Percentiles rank a stretch among this genome's conserved stretches.
These are phyloP conservation scores for Ophion costatus DNA, from an alignment of 2,888 invertebrate genomes.

Conservation along the genomic window DNA sequence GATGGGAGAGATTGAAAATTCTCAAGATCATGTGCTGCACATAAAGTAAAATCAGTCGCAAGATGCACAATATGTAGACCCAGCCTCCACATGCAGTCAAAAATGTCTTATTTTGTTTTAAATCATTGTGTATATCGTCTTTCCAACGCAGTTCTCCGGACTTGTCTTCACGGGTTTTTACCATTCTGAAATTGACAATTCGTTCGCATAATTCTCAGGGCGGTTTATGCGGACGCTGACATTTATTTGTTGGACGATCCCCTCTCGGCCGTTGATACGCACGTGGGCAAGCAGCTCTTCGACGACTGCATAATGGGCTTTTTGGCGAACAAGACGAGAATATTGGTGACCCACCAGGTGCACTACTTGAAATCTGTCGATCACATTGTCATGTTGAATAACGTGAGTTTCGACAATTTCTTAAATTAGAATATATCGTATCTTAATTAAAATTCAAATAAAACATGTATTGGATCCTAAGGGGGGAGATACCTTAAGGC, in stretches of 20 bases:
- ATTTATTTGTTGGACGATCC: conserved; percentile 93
- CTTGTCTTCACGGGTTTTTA: neutral
- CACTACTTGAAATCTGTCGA: conserved; percentile 90
- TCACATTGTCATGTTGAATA: conserved; percentile 87
- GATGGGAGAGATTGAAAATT: no score
- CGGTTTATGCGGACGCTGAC: conserved; percentile 90
- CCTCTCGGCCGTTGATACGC: conserved; percentile 91
- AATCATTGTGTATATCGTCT: no score
- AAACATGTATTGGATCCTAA: no score
- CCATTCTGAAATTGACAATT: neutral
- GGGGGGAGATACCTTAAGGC: no score
- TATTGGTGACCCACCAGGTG: conserved; percentile 93
- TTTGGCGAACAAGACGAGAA: conserved; percentile 88
- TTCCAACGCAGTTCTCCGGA: no score
- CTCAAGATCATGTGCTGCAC: no score
- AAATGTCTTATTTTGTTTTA: no score
- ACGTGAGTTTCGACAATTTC: conserved; percentile 84
- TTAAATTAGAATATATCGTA: neutral
- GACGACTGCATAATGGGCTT: conserved; percentile 89
- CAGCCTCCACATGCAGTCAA: no score
- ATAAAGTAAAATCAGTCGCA: no score
- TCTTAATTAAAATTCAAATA: conserved; percentile 67
- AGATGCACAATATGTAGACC: no score
- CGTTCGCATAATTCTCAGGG: conserved; percentile 82
- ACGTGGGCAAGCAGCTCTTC: conserved; percentile 91